Percentiles rank a stretch among this genome's conserved stretches.
Evolutionary conservation across 2,888 invertebrate species (phyloP).

Genomic region (Azorinus chamasolen): DNA sequence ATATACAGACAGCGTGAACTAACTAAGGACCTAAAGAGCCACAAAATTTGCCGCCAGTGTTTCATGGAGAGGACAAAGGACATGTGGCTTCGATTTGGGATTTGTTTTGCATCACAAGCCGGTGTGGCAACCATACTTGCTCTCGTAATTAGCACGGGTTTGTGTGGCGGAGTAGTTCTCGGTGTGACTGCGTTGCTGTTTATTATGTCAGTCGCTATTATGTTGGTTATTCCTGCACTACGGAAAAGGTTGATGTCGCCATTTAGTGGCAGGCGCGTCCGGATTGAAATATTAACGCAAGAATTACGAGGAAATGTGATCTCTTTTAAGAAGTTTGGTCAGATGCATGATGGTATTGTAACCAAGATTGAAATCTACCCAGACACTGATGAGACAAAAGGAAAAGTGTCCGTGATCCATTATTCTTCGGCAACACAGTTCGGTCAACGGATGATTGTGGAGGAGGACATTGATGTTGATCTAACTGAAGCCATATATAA

Average conservation of each 20-base stretch:
- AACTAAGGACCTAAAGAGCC: constrained; percentile 1
- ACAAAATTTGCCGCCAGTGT: constrained; percentile 21
- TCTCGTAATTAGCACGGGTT: constrained; percentile 8
- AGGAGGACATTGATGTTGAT: constrained; percentile 26
- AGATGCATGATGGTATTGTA: constrained; percentile 29
- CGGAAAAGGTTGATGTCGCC: constrained; percentile 22
- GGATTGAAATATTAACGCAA: constrained; percentile 12
- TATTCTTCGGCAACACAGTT: constrained; percentile 27
- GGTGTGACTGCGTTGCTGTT: constrained; percentile 3
- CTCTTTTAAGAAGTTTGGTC: constrained; percentile 13
- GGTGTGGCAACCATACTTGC: constrained; percentile 23
- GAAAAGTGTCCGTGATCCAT: constrained; percentile 24
- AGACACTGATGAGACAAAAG: constrained; percentile 11
- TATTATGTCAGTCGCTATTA: constrained; percentile 14
- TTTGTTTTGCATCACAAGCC: constrained; percentile 11
- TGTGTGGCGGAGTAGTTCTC: constrained; percentile 9
- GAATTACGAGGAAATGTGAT: constrained; percentile 37
- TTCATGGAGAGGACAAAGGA: constrained; percentile 9
- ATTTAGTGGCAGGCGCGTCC: constrained; percentile 24
- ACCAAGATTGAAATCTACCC: background rate
- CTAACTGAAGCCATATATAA: constrained; percentile 6
- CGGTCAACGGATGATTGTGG: constrained; percentile 23
- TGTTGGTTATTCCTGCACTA: constrained; percentile 14
- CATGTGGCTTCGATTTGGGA: constrained; percentile 20
- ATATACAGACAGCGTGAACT: constrained; percentile 17